Evolutionary conservation across 2,113 vertebrate genomes (phyloP), one percentile per base, ranked within the genome.

Genomic region (Myodes glareolus): DNA sequence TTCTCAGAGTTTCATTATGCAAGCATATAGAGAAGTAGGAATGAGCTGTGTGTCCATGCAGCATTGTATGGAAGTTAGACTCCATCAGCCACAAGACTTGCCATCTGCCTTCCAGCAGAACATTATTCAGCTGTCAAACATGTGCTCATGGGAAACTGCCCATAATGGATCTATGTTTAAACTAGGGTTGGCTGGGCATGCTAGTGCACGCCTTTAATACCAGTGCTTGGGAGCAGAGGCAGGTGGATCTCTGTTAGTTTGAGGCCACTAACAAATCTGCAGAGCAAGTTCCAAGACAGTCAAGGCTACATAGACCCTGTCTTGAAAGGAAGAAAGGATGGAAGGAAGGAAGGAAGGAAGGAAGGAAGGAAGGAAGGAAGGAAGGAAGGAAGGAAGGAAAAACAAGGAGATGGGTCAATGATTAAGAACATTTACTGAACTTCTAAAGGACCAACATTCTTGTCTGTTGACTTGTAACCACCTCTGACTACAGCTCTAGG

Each of bases 41-140:
- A 1, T 13, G 45, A 73, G 65, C n/a, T 33, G n/a, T 19, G 6
- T n/a, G 0, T 65, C 7, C 1, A 2, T 0, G 21, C 25, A 33
- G 67, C 76, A 12, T 31, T 73, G 45, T 75, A n/a, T n/a, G 70
- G 23, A 17, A 33, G 73, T 55, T n/a, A 42, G 75, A 23, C 29
- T 85, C 27, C 52, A 84, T 27, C 58, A 84, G 25, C 63, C 19
- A 7, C 42, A 45, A 58, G 73, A n/a, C 75, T 7, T 16, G 12
- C 36, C 1, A 25, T 36, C 52, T 3, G 50, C 55, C 75, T 14
- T 50, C 47, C 58, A 6, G 45, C n/a, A 5, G 50, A 25, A 29
- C 50, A 1, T 16, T 29, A 1, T 27, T 82, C 85, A 72, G 0
- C 16, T 6, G 0, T 63, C 67, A 14, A 39, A 55, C 52, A 81